phyloP scores from a whole-genome alignment of 1,140 invertebrate species.

The Atopsyche davidsoni region DNA sequence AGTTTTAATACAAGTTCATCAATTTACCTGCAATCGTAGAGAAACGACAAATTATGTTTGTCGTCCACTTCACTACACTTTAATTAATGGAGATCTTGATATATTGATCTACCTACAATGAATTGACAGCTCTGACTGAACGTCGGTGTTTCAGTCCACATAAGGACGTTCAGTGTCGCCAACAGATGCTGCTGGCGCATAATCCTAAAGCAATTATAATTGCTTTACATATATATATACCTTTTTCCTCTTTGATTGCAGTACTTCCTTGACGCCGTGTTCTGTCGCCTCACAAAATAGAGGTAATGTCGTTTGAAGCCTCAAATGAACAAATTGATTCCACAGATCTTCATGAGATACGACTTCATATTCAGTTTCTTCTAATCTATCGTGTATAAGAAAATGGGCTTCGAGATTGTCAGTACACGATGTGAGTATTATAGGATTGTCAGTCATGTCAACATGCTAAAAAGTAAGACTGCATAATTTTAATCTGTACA shows the following conservation, averaged over 20 bases:
- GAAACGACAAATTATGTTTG: too few species aligned
- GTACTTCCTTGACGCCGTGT: constrained; percentile 48
- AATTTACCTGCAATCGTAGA: too few species aligned
- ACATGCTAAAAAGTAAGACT: constrained; percentile 50
- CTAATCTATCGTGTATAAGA: constrained; percentile 64
- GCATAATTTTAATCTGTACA: neutral
- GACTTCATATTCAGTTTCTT: constrained; percentile 55
- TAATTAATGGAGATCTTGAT: too few species aligned
- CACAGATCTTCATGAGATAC: constrained; percentile 56
- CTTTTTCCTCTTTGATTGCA: constrained; percentile 52
- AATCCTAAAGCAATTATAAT: too few species aligned
- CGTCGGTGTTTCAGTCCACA: too few species aligned
- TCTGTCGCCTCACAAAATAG: constrained; percentile 50
- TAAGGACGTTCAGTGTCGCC: too few species aligned
- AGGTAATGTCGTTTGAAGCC: constrained; percentile 50
- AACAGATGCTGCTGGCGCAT: too few species aligned
- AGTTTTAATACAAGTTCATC: too few species aligned
- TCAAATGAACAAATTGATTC: constrained; percentile 61
- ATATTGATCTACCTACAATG: too few species aligned
- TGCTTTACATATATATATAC: too few species aligned
- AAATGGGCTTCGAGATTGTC: constrained; percentile 56
- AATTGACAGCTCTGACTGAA: too few species aligned
- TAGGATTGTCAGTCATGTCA: constrained; percentile 70
- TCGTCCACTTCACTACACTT: too few species aligned
- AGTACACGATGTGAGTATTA: constrained; percentile 56